Evolutionary conservation across 2,888 invertebrate species (phyloP).

Genomic region (Cetonia aurata): DNA sequence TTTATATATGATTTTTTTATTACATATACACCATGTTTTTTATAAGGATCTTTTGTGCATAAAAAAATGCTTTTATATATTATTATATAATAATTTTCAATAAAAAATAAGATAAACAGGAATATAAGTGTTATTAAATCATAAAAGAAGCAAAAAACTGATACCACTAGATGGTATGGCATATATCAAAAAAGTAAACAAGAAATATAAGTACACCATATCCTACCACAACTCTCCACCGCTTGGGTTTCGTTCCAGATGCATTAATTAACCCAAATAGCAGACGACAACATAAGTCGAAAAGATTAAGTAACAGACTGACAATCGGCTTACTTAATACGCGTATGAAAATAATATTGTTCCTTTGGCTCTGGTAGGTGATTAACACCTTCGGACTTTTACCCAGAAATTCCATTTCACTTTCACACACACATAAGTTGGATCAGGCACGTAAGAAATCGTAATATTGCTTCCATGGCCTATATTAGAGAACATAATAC

Average conservation of each 20-base stretch:
- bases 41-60: neutral
- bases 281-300: neutral
- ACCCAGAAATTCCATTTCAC: slow-evolving; percentile 32
- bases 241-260: neutral
- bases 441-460: neutral
- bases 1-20: too few relatives aligned
- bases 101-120: neutral
- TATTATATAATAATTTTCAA: neutral
- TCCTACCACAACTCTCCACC: too few relatives aligned
- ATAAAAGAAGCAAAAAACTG: too few relatives aligned
- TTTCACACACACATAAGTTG: slow-evolving; percentile 14
- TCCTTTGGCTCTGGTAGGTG: neutral
- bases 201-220: too few relatives aligned
- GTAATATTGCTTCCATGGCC: slow-evolving; percentile 8
- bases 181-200: too few relatives aligned
- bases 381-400: slow-evolving; percentile 29
- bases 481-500: neutral
- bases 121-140: too few relatives aligned
- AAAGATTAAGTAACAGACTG: slow-evolving; percentile 7
- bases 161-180: too few relatives aligned
- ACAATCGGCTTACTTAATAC: neutral
- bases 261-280: slow-evolving; percentile 8
- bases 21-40: neutral
- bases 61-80: neutral
- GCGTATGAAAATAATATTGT: too few relatives aligned